Conservation (phyloP, 2,888 invertebrate genomes). For the Acanthosepion pharaonis region DNA sequence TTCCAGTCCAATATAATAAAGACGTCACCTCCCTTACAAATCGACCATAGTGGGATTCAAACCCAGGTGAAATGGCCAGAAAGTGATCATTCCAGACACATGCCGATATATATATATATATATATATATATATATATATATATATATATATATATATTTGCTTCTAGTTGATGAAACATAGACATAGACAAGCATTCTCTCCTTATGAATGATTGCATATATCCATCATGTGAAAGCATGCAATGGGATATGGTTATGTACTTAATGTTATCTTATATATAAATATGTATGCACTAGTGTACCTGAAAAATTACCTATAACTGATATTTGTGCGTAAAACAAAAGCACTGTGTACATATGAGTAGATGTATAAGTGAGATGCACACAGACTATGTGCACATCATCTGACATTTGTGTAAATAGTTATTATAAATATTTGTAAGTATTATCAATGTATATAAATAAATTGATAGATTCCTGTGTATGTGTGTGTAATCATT, state of each 20-base stretch:
- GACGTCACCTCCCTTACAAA: too few relatives aligned
- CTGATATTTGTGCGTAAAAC: not conserved
- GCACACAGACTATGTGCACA: not conserved
- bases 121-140: constrained; percentile 22
- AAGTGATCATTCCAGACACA: not conserved
- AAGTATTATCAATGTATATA: not conserved
- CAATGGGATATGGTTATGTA: too few relatives aligned
- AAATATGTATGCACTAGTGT: not conserved
- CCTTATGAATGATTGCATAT: too few relatives aligned
- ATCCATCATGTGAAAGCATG: too few relatives aligned
- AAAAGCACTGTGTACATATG: not conserved
- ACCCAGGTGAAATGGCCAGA: too few relatives aligned
- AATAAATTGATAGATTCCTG: not conserved
- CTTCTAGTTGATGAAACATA: too few relatives aligned
- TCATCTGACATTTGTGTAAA: not conserved
- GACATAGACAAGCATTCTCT: too few relatives aligned
- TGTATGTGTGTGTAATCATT: not conserved
- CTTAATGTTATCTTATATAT: not conserved
- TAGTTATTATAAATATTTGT: not conserved
- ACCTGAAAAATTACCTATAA: not conserved
- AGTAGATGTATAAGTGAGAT: not conserved
- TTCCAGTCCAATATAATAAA: too few relatives aligned
- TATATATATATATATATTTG: too few relatives aligned
- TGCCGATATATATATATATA: constrained; percentile 3
- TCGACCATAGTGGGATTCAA: too few relatives aligned